Evolutionary conservation across 1,140 invertebrate genomes (phyloP).

Genomic region (Aphelinus certus): DNA sequence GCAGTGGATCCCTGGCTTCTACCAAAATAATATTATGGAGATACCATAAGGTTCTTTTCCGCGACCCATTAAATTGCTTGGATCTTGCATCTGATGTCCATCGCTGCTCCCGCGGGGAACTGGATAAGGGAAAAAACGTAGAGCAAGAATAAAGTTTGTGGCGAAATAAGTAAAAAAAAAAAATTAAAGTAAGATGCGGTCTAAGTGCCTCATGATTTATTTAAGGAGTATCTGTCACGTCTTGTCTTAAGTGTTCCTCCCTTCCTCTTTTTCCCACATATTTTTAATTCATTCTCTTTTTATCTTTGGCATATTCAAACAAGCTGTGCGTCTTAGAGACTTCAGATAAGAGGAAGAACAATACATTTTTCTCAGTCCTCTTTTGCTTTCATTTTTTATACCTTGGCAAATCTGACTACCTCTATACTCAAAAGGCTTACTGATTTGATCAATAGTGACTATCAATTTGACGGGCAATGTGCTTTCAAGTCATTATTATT

Average conservation of each 20-base stretch:
- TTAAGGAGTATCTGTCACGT: constrained; percentile 45
- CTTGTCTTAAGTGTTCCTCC: not conserved
- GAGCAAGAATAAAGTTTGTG: not conserved
- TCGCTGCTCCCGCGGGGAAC: not conserved
- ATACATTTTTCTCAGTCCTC: too few relatives aligned
- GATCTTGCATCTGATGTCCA: constrained; percentile 11
- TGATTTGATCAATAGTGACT: too few relatives aligned
- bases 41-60: not conserved
- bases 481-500: too few relatives aligned
- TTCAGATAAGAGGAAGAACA: too few relatives aligned
- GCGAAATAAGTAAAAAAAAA: not conserved
- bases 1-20: too few relatives aligned
- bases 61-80: constrained; percentile 3
- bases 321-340: too few relatives aligned
- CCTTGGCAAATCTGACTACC: too few relatives aligned
- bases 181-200: constrained; percentile 31
- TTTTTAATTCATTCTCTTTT: not conserved
- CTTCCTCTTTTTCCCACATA: not conserved
- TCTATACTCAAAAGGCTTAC: too few relatives aligned
- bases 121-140: not conserved
- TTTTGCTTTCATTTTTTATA: too few relatives aligned
- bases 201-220: constrained; percentile 54
- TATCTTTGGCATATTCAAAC: too few relatives aligned
- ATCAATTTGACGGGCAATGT: too few relatives aligned
- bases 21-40: too few relatives aligned